Percentiles rank a stretch among this genome's conserved stretches.
Evolutionary conservation across 2,113 vertebrate genomes (phyloP).

Genomic region (Isichthys henryi): DNA sequence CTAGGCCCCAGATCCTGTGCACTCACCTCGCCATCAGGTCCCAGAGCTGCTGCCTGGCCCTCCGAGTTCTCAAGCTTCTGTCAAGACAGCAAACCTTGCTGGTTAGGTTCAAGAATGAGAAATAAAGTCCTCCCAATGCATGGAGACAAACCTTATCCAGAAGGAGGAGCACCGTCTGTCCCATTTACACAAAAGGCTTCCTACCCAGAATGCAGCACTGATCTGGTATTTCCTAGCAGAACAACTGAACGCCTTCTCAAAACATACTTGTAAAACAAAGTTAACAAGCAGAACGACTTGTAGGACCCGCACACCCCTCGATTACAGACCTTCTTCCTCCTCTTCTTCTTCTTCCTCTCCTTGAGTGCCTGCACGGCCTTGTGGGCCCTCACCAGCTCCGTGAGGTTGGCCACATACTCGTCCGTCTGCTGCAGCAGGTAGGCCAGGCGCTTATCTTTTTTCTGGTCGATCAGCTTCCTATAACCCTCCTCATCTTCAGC

Average conservation of each 20-base stretch:
- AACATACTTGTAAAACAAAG: not conserved
- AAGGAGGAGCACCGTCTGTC: not conserved
- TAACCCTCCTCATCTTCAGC: slow-evolving; percentile 95
- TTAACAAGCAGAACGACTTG: not conserved
- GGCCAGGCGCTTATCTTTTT: slow-evolving; percentile 95
- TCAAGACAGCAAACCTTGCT: not conserved
- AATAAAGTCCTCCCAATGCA: not conserved
- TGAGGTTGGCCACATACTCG: slow-evolving; percentile 95
- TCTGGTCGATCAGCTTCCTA: slow-evolving; percentile 95
- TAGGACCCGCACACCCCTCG: not conserved
- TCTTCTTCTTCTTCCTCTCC: slow-evolving; percentile 94
- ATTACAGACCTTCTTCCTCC: slow-evolving; percentile 67
- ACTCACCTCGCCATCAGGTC: slow-evolving; percentile 85
- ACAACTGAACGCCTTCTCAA: not conserved
- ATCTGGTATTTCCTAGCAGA: not conserved
- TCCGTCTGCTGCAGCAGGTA: slow-evolving; percentile 96
- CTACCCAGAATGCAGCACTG: not conserved
- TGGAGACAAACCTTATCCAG: not conserved
- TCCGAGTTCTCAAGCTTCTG: slow-evolving; percentile 77
- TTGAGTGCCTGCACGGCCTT: slow-evolving; percentile 91
- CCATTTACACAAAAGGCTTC: not conserved
- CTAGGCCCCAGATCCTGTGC: not conserved
- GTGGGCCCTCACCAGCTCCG: slow-evolving; percentile 88
- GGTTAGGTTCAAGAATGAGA: not conserved
- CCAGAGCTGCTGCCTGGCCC: slow-evolving; percentile 64